Evolutionary conservation across 2,797 vertebrate genomes (phyloP), one percentile per base, ranked within the genome.

Genomic region (Siniperca undulata): DNA sequence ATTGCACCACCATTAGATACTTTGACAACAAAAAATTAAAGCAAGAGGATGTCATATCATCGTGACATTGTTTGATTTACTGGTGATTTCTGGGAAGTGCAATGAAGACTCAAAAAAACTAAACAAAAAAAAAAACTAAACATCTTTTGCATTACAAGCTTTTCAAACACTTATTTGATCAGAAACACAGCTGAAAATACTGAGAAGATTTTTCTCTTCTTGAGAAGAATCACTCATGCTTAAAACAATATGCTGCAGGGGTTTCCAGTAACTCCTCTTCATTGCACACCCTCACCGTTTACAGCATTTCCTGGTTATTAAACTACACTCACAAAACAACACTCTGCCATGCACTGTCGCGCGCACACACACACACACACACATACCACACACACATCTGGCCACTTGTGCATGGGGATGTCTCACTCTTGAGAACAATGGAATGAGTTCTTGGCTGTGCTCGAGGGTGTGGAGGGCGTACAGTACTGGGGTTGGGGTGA

Each of bases 381-480:
- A 86, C 70, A 69, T 40, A 40, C 40, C 48, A 50, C 2, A 50
- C 78, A 64, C 79, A 85, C 75, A 84, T 87, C 74, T 87, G 72
- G 78, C 79, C 80, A 42, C 74, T 84, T 64, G 70, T 70, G 77
- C 62, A 48, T 64, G 27, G 81, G 88, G 85, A 93, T 88, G 88
- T 88, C 59, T 90, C 71, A 71, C 88, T 90, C 88, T 58, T 27
- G 86, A 93, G 92, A 93, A 94, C 94, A 95, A 95, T 94, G 86
- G 91, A 92, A 83, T 58, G 83, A 91, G 77, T 72, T 87, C 75
- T 89, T 88, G 88, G 85, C 89, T 12, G 74, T 3, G 50, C 55
- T 82, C 0, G 53, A 86, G 92, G 88, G 93, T 46, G 89, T 91
- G 90, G 83, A 75, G 83, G 86, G 87, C 22, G 86, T 80, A 20